phyloP scores from a whole-genome alignment of 2,113 vertebrate species.

The Laticauda colubrina region DNA sequence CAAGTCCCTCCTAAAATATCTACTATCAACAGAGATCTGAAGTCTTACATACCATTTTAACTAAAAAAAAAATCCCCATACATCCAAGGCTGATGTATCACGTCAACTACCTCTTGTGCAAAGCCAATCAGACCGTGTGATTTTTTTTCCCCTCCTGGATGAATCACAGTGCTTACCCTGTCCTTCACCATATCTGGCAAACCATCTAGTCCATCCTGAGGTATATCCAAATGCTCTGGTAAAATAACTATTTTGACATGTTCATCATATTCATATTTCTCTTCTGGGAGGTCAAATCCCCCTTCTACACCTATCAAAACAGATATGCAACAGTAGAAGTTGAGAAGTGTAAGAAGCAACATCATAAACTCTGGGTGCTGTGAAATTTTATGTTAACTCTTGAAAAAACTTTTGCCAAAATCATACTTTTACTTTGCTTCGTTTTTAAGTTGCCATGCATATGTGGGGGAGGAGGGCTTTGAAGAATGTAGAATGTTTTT shows the following conservation, averaged over 20 bases:
- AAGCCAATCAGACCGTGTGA: neutral
- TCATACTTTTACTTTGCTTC: no score
- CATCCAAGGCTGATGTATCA: neutral
- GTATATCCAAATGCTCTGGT: slow-evolving; percentile 91
- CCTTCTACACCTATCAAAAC: slow-evolving; percentile 86
- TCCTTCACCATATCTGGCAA: slow-evolving; percentile 92
- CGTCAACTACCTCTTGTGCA: neutral
- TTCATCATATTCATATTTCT: slow-evolving; percentile 91
- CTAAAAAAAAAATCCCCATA: neutral
- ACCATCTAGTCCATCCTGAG: slow-evolving; percentile 81
- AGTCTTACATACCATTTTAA: neutral
- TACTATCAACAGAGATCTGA: neutral
- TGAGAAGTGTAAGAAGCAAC: neutral
- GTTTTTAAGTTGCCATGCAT: no score
- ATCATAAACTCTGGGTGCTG: neutral
- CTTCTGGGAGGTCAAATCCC: slow-evolving; percentile 88
- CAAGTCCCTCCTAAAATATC: neutral
- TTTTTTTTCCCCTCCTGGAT: no score
- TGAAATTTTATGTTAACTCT: neutral
- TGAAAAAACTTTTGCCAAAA: no score
- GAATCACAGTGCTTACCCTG: slow-evolving; percentile 74
- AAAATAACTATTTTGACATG: slow-evolving; percentile 94
- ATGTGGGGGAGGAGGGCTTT: no score
- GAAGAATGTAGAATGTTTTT: no score
- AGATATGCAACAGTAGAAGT: neutral